Percentiles rank a stretch among this genome's conserved stretches.
Conservation (phyloP, 2,888 invertebrate species). For the Athrips mouffetella region DNA sequence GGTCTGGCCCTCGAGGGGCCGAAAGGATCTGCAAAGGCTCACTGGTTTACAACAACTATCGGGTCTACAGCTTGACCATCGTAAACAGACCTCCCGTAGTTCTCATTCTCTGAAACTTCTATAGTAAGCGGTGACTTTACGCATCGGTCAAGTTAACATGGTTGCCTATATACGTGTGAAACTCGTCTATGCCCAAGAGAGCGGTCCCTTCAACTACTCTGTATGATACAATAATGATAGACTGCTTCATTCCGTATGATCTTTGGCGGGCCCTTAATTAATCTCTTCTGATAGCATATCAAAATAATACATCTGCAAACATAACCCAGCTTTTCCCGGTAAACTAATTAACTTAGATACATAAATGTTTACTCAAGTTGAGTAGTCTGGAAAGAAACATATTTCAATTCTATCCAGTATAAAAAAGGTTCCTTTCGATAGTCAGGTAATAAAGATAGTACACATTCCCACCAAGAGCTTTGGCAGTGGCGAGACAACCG, state of each 20-base stretch:
- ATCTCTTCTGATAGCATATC: conserved; percentile 15
- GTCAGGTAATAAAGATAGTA: too few relatives aligned
- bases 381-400: too few relatives aligned
- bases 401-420: too few relatives aligned
- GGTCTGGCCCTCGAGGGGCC: conserved; percentile 51
- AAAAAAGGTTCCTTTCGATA: too few relatives aligned
- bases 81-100: neutral
- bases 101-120: neutral
- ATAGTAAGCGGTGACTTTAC: conserved; percentile 6
- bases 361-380: neutral
- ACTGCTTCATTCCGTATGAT: conserved; percentile 30
- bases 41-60: conserved; percentile 51
- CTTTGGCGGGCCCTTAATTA: conserved; percentile 31
- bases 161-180: conserved; percentile 38
- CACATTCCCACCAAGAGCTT: too few relatives aligned
- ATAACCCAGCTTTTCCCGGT: too few relatives aligned
- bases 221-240: conserved; percentile 44
- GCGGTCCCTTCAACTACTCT: conserved; percentile 38
- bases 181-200: conserved; percentile 43
- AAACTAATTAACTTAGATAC: too few relatives aligned
- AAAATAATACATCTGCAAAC: too few relatives aligned
- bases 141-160: conserved; percentile 29
- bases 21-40: conserved; percentile 39
- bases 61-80: conserved; percentile 24
- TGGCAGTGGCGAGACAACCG: too few relatives aligned